Conservation (phyloP, 2,113 vertebrate genomes). For the Ageneiosus marmoratus region DNA sequence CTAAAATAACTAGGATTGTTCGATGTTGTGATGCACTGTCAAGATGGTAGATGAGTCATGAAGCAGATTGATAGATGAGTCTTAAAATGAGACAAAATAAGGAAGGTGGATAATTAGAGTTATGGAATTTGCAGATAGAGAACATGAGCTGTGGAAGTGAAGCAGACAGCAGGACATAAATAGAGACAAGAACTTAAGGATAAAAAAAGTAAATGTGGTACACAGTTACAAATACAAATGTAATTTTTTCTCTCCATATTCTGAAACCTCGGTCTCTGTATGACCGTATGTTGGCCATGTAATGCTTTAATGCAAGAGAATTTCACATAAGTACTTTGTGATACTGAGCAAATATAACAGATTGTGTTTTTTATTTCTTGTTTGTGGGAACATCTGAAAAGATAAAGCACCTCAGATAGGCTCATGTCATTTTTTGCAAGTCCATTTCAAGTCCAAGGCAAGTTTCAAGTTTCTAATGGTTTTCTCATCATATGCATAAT, state of each 20-base stretch:
- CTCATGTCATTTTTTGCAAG: too few relatives aligned
- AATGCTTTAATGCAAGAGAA: background rate
- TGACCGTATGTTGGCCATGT: background rate
- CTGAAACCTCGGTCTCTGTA: background rate
- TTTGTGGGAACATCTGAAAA: constrained; percentile 8
- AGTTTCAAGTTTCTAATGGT: too few relatives aligned
- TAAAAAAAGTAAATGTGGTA: background rate
- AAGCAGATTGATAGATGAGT: constrained; percentile 1
- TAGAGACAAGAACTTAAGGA: background rate
- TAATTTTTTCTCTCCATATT: background rate
- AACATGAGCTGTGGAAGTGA: background rate
- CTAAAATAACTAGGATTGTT: background rate
- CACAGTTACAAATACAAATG: background rate
- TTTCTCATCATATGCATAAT: too few relatives aligned
- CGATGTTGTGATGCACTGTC: background rate
- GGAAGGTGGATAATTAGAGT: background rate
- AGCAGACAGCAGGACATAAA: background rate
- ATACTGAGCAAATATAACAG: background rate
- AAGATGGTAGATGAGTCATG: background rate
- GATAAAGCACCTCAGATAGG: background rate
- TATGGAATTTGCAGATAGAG: background rate
- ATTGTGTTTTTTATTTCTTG: too few relatives aligned
- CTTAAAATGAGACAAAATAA: background rate
- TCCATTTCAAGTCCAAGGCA: too few relatives aligned
- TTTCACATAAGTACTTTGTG: background rate